Evolutionary conservation across 2,888 invertebrate genomes (phyloP).

Genomic region (Capitulum mitella): DNA sequence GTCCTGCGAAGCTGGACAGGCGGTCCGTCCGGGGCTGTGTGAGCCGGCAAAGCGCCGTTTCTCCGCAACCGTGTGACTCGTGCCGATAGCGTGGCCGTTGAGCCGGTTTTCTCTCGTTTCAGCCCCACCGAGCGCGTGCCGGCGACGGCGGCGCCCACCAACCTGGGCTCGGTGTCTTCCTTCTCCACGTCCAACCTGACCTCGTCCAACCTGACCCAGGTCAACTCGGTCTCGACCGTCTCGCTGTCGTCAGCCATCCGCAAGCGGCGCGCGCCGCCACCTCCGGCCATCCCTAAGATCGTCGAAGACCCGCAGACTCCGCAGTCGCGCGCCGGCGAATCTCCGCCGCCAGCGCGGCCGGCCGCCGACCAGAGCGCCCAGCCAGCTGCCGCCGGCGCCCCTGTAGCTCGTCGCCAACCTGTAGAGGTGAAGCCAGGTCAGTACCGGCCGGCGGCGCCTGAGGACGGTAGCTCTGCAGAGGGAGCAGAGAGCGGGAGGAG

Average conservation of each 20-base stretch:
- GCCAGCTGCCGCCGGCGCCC: background rate
- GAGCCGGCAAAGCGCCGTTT: too few species aligned
- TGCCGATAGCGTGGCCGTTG: too few species aligned
- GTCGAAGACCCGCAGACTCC: constrained; percentile 3
- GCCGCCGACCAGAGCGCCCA: background rate
- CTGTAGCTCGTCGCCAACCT: background rate
- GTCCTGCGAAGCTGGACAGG: too few species aligned
- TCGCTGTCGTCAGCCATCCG: constrained; percentile 29
- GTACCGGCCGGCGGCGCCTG: background rate
- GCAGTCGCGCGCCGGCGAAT: background rate
- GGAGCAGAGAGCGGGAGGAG: background rate
- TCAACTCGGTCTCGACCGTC: constrained; percentile 30
- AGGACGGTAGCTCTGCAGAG: background rate
- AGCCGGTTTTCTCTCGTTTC: constrained; percentile 1
- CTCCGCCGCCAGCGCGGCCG: constrained; percentile 24
- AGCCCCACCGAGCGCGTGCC: background rate
- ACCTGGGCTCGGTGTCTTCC: constrained; percentile 26
- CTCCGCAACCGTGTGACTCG: too few species aligned
- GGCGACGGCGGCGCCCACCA: background rate
- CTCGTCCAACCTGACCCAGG: constrained; percentile 29
- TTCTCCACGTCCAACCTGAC: background rate
- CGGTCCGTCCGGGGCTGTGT: too few species aligned
- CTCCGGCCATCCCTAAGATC: constrained; percentile 26
- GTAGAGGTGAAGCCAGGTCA: background rate
- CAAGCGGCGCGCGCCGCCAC: constrained; percentile 30